Evolutionary conservation across 2,113 vertebrate genomes (phyloP).

Genomic region (Phylloscopus trochilus): DNA sequence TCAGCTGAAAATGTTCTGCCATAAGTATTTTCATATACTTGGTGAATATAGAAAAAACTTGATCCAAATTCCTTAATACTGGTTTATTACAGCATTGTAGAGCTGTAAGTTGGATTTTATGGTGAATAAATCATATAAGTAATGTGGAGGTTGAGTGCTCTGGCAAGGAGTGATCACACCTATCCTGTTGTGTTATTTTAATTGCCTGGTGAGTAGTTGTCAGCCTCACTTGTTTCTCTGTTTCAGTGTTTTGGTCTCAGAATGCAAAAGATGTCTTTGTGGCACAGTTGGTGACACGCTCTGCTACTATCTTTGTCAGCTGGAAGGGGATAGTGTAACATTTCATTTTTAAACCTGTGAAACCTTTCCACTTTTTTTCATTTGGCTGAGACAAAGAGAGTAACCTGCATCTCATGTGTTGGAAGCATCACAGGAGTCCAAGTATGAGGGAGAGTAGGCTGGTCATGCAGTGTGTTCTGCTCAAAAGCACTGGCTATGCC

Average conservation of each 20-base stretch:
- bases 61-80: background rate
- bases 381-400: slow-evolving; percentile 17
- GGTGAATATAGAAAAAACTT: background rate
- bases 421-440: background rate
- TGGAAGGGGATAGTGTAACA: background rate
- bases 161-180: slow-evolving; percentile 6
- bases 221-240: background rate
- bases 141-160: slow-evolving; percentile 1
- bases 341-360: slow-evolving; percentile 24
- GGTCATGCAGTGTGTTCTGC: background rate
- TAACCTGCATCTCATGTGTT: background rate
- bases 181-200: slow-evolving; percentile 33
- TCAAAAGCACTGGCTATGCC: background rate
- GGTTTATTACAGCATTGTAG: background rate
- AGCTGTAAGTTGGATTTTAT: background rate
- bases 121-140: background rate
- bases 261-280: background rate
- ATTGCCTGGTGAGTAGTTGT: background rate
- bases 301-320: slow-evolving; percentile 35
- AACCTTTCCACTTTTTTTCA: background rate
- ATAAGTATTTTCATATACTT: background rate
- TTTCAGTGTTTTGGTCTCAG: background rate
- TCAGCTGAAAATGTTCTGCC: slow-evolving; percentile 11
- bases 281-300: background rate
- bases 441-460: background rate